Evolutionary conservation across 2,113 vertebrate genomes (phyloP), one percentile per base, ranked within the genome.

Genomic region (Cheilinus undulatus): DNA sequence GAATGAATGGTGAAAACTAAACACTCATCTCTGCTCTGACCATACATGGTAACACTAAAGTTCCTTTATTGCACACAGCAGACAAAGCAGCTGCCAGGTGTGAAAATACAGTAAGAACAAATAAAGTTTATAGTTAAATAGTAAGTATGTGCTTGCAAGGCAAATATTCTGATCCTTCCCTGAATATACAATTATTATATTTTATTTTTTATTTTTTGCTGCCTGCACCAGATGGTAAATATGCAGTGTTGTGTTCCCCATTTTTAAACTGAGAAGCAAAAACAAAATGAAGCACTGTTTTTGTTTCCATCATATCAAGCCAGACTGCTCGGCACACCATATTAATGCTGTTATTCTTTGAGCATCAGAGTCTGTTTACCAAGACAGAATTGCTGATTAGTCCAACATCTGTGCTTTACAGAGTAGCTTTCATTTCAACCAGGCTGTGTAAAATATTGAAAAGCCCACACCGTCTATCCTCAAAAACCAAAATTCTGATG

Each of bases 361-460:
- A 52, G 57, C 56, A 42, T 59, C 28, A 24, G 0, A 19, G 64
- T 63, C 13, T 84, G 70, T 83, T 84, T 71, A 78, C 60, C 26
- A 13, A 61, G 61, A 38, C 22, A 43, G 59, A 82, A 63, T 48
- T 49, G 8, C 50, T 80, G 57, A 84, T 81, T 70, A 59, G 71
- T 69, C 30, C 53, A 76, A 66, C 81, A 83, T 78, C 79, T 73
- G 69, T 50, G 40, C 40, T 69, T 60, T 36, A 51, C 17, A 54
- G 62, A 69, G 53, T 19, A 63, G 30, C 32, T 53, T 76, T 84
- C 52, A 70, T 84, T 72, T 63, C 57, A 76, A 5, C 30, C 23
- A 34, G 54, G 28, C 45, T 1, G 28, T 50, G 62, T 85, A 17
- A 76, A 79, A 82, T 69, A 79, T 58, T 84, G 14, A 78, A 78